Percentiles rank a stretch among this genome's conserved stretches.
Evolutionary conservation across 1,140 invertebrate genomes (phyloP).

Genomic region (Contarinia nasturtii): DNA sequence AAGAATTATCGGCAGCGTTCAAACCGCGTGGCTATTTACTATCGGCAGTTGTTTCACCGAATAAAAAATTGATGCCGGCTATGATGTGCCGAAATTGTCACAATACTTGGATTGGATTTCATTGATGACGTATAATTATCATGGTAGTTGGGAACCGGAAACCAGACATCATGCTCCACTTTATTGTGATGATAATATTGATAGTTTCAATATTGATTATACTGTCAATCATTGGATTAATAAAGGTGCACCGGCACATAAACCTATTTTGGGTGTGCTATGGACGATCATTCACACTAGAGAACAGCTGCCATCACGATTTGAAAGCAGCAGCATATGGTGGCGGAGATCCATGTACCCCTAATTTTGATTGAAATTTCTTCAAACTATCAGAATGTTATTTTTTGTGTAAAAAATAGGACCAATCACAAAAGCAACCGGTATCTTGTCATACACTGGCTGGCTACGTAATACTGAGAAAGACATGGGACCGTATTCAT

Average conservation of each 20-base stretch:
- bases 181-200: slow-evolving; percentile 60
- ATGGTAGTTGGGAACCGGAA: slow-evolving; percentile 78
- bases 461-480: slow-evolving; percentile 51
- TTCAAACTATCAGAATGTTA: too few relatives aligned
- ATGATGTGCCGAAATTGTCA: slow-evolving; percentile 54
- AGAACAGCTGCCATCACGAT: slow-evolving; percentile 32
- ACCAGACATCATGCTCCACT: slow-evolving; percentile 74
- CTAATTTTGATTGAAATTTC: too few relatives aligned
- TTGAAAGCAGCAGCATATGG: slow-evolving; percentile 57
- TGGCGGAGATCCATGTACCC: slow-evolving; percentile 49
- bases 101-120: slow-evolving; percentile 68
- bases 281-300: slow-evolving; percentile 62
- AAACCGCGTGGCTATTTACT: slow-evolving; percentile 50
- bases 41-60: slow-evolving; percentile 70
- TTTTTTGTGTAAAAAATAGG: too few relatives aligned
- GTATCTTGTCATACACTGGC: slow-evolving; percentile 77
- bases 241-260: slow-evolving; percentile 57
- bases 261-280: slow-evolving; percentile 75
- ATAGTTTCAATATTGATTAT: slow-evolving; percentile 51
- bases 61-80: slow-evolving; percentile 73
- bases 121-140: slow-evolving; percentile 82
- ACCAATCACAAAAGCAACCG: slow-evolving; percentile 66
- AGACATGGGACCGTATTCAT: slow-evolving; percentile 69
- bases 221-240: slow-evolving; percentile 77
- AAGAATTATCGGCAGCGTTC: slow-evolving; percentile 54